Conservation (phyloP, 2,113 vertebrate species). For the Nothoprocta pentlandii region DNA sequence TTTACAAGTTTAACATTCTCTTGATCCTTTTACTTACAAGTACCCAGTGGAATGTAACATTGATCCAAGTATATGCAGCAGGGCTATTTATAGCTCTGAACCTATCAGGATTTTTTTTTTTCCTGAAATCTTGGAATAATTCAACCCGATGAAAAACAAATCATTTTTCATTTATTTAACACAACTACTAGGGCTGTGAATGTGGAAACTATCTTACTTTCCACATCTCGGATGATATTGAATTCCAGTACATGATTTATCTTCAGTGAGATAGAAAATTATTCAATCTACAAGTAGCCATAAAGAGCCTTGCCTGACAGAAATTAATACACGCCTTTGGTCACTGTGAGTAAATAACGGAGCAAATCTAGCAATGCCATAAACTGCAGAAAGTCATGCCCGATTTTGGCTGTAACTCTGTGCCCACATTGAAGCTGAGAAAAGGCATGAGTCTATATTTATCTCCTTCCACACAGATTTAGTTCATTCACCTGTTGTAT, state of each 20-base stretch:
- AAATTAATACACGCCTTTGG: background rate
- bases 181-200: background rate
- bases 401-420: background rate
- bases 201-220: conserved; percentile 24
- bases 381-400: background rate
- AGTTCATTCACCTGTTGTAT: background rate
- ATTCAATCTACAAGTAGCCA: background rate
- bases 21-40: conserved; percentile 30
- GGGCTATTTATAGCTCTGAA: conserved; percentile 44
- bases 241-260: background rate
- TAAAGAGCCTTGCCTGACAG: background rate
- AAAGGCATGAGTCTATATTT: background rate
- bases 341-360: background rate
- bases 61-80: background rate
- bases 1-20: conserved; percentile 9
- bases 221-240: background rate
- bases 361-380: background rate
- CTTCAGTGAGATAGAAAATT: background rate
- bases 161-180: conserved; percentile 24
- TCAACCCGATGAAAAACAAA: background rate
- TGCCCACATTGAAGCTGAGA: background rate
- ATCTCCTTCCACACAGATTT: background rate
- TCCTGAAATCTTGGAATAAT: conserved; percentile 11
- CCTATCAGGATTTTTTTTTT: background rate
- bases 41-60: background rate